phyloP scores from a whole-genome alignment of 2,797 vertebrate species.

The Momotus momota region DNA sequence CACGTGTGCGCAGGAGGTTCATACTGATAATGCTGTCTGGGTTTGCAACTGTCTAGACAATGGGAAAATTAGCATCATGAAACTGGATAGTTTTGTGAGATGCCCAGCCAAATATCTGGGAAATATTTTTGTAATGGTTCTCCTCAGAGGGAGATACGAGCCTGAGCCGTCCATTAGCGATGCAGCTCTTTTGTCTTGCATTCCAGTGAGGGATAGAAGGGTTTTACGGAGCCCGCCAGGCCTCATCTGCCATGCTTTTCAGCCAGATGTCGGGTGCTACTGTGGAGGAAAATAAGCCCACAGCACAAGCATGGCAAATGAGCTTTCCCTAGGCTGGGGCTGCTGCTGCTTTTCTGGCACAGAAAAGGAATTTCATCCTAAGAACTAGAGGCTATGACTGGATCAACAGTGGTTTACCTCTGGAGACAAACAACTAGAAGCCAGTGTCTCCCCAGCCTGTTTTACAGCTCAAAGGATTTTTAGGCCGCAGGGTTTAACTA shows the following conservation, averaged over 20 bases:
- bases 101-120: conserved; percentile 70
- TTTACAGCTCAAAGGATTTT: background rate
- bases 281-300: conserved; percentile 10
- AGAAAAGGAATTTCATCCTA: background rate
- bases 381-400: background rate
- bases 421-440: background rate
- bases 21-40: conserved; percentile 72
- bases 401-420: conserved; percentile 9
- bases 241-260: conserved; percentile 17
- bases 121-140: conserved; percentile 65
- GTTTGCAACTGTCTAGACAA: conserved; percentile 78
- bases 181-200: conserved; percentile 21
- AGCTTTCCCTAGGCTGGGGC: conserved; percentile 2
- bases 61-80: conserved; percentile 74
- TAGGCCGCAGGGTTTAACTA: background rate
- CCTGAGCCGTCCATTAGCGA: conserved; percentile 54
- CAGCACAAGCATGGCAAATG: conserved; percentile 38
- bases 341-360: background rate
- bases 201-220: background rate
- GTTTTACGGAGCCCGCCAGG: background rate
- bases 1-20: background rate
- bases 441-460: background rate
- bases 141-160: conserved; percentile 61
- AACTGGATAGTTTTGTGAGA: conserved; percentile 65
- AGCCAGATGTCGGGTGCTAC: conserved; percentile 2